Evolutionary conservation across 2,797 vertebrate species (phyloP).

Genomic region (Hozukius guyotensis): DNA sequence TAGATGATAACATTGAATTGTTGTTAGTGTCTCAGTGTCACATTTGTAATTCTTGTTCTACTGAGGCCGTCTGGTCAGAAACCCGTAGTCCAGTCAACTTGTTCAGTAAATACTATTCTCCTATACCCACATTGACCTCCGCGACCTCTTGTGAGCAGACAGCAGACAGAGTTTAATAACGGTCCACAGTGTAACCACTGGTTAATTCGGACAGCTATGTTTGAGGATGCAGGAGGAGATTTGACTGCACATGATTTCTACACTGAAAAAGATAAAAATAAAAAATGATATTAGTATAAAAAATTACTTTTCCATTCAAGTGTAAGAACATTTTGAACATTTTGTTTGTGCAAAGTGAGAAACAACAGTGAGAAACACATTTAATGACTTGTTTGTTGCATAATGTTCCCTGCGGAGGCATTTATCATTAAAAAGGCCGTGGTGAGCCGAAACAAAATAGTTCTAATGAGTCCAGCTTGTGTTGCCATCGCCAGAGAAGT

Average conservation of each 20-base stretch:
- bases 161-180: background rate
- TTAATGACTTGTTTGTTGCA: background rate
- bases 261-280: background rate
- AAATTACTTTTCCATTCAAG: background rate
- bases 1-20: background rate
- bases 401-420: background rate
- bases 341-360: background rate
- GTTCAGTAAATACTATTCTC: background rate
- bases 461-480: conserved; percentile 9
- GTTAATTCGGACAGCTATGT: background rate
- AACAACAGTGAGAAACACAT: background rate
- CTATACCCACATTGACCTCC: background rate
- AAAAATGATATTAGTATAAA: background rate
- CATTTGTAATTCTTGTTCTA: background rate
- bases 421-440: background rate
- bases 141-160: background rate
- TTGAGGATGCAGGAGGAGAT: background rate
- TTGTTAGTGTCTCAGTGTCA: background rate
- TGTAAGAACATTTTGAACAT: background rate
- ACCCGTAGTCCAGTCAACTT: background rate
- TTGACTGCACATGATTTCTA: background rate
- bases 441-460: background rate
- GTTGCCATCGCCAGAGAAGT: conserved; percentile 1
- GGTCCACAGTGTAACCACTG: too few species aligned
- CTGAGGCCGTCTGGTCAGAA: too few species aligned